Evolutionary conservation across 2,797 vertebrate species (phyloP), one percentile per base, ranked within the genome.

Genomic region (Florisuga fusca): DNA sequence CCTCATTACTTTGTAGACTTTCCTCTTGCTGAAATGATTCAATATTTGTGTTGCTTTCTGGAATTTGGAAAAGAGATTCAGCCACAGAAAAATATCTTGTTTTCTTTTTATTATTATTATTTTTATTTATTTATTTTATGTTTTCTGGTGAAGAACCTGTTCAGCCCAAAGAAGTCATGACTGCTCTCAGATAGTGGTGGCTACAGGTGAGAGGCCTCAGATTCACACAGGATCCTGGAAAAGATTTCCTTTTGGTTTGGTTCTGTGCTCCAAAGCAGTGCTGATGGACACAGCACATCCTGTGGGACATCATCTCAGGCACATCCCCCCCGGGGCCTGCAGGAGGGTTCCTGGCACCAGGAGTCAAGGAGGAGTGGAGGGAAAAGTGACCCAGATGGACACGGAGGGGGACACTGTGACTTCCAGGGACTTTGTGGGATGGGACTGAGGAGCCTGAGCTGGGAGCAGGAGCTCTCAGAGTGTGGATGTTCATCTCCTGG

Each of bases 1-100:
- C 43, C 66, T 94, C 91, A 80, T 95, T 91, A 91, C 17, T 74
- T 67, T 69, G 38, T 27, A 67, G 55, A 87, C 50, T 83, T 74
- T 87, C 76, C 73, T 81, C 58, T 77, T 67, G 58, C 21, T 81
- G 74, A 90, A 92, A 86, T 71, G 53, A 74, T 84, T 71, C 64
- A 43, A 26, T 5, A 86, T 74, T 71, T 80, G 48, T 67, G n/a
- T 45, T 55, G 38, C 34, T 79, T 79, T 17, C 16, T 0, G 0
- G 64, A 53, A 38, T 45, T 93, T 59, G 67, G 61, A 85, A 57
- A 80, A 50, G 6, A 69, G n/a, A 71, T 63, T 89, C 22, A 67
- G 34, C 26, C 68, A 67, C 7, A 57, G 36, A 10, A 77, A 91
- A 79, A 36, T 21, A 36, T 1, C 0, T 41, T 12, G 12, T 41